Percentiles rank a stretch among this genome's conserved stretches.
Evolutionary conservation across 2,797 vertebrate genomes (phyloP).

Genomic region (Sorex maritimensis): DNA sequence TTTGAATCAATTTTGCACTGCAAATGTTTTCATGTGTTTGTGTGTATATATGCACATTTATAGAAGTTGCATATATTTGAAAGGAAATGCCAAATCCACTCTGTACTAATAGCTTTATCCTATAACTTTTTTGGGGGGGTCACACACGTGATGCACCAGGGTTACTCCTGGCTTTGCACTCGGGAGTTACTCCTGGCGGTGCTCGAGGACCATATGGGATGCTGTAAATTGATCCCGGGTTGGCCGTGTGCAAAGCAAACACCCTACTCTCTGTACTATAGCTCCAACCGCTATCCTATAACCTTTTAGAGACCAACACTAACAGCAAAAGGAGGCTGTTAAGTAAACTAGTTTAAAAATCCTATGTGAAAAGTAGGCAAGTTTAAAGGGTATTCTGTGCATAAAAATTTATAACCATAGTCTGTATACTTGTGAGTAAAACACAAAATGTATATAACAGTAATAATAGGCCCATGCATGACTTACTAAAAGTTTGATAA

Average conservation of each 20-base stretch:
- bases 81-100: neutral
- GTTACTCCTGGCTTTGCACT: too few relatives aligned
- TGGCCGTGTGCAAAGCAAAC: too few relatives aligned
- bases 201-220: too few relatives aligned
- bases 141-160: too few relatives aligned
- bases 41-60: too few relatives aligned
- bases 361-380: neutral
- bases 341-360: neutral
- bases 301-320: neutral
- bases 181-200: too few relatives aligned
- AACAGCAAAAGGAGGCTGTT: neutral
- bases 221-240: too few relatives aligned
- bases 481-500: neutral
- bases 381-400: neutral
- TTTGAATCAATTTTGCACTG: neutral
- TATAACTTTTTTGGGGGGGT: too few relatives aligned
- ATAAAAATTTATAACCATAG: neutral
- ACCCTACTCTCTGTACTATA: too few relatives aligned
- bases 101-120: neutral
- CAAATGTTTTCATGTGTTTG: neutral
- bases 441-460: neutral
- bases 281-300: neutral
- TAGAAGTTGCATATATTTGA: neutral
- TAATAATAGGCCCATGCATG: neutral
- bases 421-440: too few relatives aligned